Conservation (phyloP, 2,888 invertebrate species). For the Luffia ferchaultella region DNA sequence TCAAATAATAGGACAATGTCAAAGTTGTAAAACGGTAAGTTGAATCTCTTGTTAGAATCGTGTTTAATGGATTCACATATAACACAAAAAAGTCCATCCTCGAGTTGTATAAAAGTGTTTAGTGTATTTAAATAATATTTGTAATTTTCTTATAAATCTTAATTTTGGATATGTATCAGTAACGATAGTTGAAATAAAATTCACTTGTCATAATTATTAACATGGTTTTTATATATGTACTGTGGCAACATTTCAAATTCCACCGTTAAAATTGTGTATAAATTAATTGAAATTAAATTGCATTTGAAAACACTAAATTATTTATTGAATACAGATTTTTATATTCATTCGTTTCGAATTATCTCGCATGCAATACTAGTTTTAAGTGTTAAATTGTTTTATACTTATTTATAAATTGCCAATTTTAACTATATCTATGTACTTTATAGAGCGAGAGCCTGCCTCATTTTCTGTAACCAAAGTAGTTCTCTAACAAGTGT, state of each 20-base stretch:
- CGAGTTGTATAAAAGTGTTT: background rate
- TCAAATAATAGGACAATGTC: background rate
- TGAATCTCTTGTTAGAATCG: background rate
- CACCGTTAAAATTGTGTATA: too few relatives aligned
- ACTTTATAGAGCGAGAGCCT: background rate
- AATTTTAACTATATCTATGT: background rate
- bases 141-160: too few relatives aligned
- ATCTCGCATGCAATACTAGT: slow-evolving; percentile 63
- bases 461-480: background rate
- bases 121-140: background rate
- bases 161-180: background rate
- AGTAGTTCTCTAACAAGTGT: background rate
- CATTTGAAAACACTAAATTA: background rate
- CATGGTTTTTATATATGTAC: too few relatives aligned
- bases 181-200: too few relatives aligned
- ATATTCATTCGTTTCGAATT: slow-evolving; percentile 37
- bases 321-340: too few relatives aligned
- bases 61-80: slow-evolving; percentile 3
- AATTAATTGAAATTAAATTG: too few relatives aligned
- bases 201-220: too few relatives aligned
- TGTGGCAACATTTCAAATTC: too few relatives aligned
- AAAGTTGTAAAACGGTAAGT: background rate
- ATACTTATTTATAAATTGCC: slow-evolving; percentile 44
- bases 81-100: background rate
- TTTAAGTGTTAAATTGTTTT: slow-evolving; percentile 64